Conservation (phyloP, 1,140 invertebrate species). For the Calephelis virginiensis region DNA sequence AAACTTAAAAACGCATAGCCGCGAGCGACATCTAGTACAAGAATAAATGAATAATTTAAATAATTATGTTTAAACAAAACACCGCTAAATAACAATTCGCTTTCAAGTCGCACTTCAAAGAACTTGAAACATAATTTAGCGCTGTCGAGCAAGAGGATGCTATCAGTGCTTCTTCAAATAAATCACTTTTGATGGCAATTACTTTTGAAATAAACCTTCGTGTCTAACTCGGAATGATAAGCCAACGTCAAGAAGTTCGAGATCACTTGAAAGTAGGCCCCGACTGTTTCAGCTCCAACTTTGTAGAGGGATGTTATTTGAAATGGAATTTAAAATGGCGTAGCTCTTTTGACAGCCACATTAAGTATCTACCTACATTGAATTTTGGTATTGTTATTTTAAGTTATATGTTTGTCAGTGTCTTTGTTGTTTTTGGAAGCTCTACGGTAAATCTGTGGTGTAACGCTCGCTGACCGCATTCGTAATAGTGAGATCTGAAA, state of each 20-base stretch:
- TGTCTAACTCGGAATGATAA: slow-evolving; percentile 34
- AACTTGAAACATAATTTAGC: slow-evolving; percentile 14
- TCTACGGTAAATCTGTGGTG: too few relatives aligned
- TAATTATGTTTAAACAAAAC: not conserved
- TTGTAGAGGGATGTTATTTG: slow-evolving; percentile 29
- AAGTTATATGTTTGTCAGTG: too few relatives aligned
- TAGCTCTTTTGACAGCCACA: not conserved
- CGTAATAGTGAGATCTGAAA: too few relatives aligned
- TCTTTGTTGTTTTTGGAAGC: too few relatives aligned
- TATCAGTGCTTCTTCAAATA: slow-evolving; percentile 34
- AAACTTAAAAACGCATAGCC: not conserved
- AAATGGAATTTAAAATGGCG: slow-evolving; percentile 19
- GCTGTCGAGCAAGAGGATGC: slow-evolving; percentile 25
- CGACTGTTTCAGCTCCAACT: slow-evolving; percentile 25
- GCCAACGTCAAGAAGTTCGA: slow-evolving; percentile 33
- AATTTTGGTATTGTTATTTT: too few relatives aligned
- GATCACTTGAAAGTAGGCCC: slow-evolving; percentile 29
- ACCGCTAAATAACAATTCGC: slow-evolving; percentile 2
- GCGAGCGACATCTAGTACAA: not conserved
- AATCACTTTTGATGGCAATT: slow-evolving; percentile 35
- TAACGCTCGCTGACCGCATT: too few relatives aligned
- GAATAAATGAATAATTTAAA: not conserved
- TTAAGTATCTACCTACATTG: not conserved
- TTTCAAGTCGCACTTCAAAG: slow-evolving; percentile 27
- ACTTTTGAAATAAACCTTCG: slow-evolving; percentile 30